Evolutionary conservation across 92 coral and sea anemone species (phyloP).

Genomic region (Epizoanthus stellaris): DNA sequence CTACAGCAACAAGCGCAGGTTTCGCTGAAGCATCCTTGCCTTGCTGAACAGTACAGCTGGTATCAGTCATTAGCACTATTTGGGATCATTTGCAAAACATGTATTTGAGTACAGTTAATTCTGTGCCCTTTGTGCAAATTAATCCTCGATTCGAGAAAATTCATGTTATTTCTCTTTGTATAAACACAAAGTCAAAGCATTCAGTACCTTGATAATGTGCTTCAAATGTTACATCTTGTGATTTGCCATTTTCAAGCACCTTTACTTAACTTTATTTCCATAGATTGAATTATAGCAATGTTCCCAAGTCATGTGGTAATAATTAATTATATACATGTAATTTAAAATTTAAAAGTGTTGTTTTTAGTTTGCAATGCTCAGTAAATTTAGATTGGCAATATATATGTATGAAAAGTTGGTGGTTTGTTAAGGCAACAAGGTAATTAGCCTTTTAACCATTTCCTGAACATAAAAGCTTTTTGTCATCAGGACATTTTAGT

Average conservation of each 20-base stretch:
- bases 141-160: conserved; percentile 11
- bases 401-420: neutral
- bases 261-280: neutral
- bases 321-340: neutral
- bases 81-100: neutral
- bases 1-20: neutral
- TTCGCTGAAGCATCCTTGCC: neutral
- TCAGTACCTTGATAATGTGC: neutral
- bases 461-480: conserved; percentile 39
- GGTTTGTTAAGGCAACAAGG: conserved; percentile 22
- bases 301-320: too few species aligned
- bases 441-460: conserved; percentile 21
- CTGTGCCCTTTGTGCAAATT: neutral
- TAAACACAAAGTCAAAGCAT: neutral
- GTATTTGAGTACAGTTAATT: conserved; percentile 1
- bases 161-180: conserved; percentile 24
- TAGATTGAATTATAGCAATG: neutral
- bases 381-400: conserved; percentile 1
- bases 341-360: conserved; percentile 3
- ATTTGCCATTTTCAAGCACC: conserved; percentile 3
- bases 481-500: neutral
- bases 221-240: neutral
- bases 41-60: neutral
- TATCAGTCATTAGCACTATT: neutral
- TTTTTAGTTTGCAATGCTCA: neutral